Evolutionary conservation across 1,140 invertebrate species (phyloP).

Genomic region (Drosophila azteca): DNA sequence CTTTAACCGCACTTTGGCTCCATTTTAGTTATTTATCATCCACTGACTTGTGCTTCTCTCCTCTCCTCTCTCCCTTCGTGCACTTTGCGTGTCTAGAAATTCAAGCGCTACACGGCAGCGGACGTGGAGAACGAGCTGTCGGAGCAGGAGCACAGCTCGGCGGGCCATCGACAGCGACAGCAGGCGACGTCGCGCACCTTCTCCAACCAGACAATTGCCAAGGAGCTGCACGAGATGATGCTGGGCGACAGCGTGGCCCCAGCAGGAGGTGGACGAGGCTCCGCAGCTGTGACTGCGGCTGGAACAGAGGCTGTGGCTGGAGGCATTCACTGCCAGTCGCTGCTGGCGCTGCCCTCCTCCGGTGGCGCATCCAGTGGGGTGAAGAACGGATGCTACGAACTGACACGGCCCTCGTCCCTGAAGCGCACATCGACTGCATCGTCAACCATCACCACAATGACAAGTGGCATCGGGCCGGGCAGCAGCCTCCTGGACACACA

Average conservation of each 20-base stretch:
- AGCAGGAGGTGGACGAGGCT: not conserved
- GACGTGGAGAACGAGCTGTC: conserved; percentile 80
- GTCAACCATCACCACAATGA: conserved; percentile 76
- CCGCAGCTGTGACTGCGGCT: not conserved
- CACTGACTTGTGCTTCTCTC: conserved; percentile 39
- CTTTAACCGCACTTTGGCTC: conserved; percentile 45
- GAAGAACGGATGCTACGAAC: conserved; percentile 70
- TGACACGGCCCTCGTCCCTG: conserved; percentile 73
- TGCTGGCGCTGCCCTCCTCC: conserved; percentile 58
- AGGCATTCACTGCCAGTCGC: conserved; percentile 65
- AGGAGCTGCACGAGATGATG: conserved; percentile 76
- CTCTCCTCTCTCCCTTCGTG: conserved; percentile 13
- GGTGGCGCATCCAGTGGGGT: conserved; percentile 8
- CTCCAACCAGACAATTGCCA: conserved; percentile 77
- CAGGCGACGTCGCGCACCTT: conserved; percentile 67
- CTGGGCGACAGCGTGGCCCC: conserved; percentile 53
- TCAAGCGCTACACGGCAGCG: conserved; percentile 78
- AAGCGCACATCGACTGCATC: conserved; percentile 76
- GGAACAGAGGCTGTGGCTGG: conserved; percentile 10
- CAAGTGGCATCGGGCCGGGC: conserved; percentile 68
- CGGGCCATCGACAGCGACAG: conserved; percentile 64
- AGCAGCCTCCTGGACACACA: conserved; percentile 68
- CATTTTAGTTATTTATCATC: conserved; percentile 49
- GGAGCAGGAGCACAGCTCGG: conserved; percentile 73
- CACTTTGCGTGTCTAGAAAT: conserved; percentile 66